These are phyloP conservation scores for Ceuthmochares aereus DNA, from an alignment of 2,113 vertebrate species.

Conservation along the genomic window DNA sequence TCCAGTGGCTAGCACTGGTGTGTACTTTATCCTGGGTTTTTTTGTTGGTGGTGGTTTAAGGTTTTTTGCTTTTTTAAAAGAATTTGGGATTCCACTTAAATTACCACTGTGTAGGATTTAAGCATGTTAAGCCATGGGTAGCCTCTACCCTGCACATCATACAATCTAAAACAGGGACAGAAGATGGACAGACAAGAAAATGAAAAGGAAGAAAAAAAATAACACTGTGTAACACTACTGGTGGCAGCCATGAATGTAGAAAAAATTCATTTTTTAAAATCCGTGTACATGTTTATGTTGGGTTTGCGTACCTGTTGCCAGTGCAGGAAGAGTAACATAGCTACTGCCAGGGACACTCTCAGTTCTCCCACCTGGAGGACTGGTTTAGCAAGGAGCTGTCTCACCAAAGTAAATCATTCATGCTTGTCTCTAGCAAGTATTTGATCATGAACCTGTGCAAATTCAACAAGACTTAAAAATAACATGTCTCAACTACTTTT, in stretches of 20 bases:
- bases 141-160: background rate
- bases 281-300: background rate
- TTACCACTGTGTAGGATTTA: background rate
- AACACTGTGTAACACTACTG: background rate
- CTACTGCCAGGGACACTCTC: background rate
- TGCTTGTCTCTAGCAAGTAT: background rate
- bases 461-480: background rate
- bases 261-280: background rate
- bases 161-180: background rate
- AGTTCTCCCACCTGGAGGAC: fast-evolving
- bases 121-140: background rate
- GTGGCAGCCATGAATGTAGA: background rate
- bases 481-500: background rate
- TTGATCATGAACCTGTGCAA: background rate
- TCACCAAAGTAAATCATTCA: background rate
- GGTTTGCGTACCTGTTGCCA: background rate
- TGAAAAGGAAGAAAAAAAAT: background rate
- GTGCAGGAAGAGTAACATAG: background rate
- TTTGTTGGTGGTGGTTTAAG: background rate
- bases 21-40: background rate
- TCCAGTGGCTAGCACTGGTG: background rate
- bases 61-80: background rate
- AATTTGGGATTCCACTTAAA: background rate
- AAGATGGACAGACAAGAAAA: background rate
- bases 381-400: fast-evolving